These are phyloP conservation scores for Astyanax mexicanus DNA, from an alignment of 2,797 vertebrate species.

Conservation along the genomic window DNA sequence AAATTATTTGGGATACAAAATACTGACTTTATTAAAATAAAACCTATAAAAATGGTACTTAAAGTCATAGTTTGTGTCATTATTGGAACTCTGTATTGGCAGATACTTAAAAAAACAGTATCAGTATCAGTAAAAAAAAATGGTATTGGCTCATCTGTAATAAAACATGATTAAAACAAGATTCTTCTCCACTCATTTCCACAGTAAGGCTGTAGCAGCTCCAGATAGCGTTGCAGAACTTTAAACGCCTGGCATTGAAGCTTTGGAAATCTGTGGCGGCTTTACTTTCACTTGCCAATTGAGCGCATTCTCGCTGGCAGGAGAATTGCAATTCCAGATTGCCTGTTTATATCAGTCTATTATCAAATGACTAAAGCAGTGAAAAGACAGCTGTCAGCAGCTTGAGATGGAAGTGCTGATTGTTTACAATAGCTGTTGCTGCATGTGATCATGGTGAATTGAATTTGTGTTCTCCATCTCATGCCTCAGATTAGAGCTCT, in stretches of 20 bases:
- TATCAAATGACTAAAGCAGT: neutral
- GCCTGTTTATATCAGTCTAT: neutral
- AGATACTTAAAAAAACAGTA: no score
- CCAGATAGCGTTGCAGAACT: conserved; percentile 7
- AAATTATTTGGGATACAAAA: no score
- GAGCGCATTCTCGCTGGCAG: conserved; percentile 10
- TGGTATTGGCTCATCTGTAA: no score
- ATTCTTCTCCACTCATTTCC: conserved; percentile 19
- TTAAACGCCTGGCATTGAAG: neutral
- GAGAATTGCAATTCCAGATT: neutral
- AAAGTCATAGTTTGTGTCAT: no score
- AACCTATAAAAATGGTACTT: no score
- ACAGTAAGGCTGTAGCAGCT: conserved; percentile 1
- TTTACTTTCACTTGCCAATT: conserved; percentile 13
- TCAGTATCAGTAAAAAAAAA: no score
- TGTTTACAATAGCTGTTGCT: neutral
- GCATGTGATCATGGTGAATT: neutral
- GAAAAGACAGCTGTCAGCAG: neutral
- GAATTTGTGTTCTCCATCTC: neutral
- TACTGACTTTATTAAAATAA: no score
- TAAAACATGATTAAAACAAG: conserved; percentile 22
- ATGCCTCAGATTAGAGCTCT: neutral
- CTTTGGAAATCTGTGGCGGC: conserved; percentile 5
- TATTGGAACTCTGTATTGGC: no score
- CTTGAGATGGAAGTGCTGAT: neutral